Base-by-base conservation (phyloP, 2,797 vertebrate genomes). In the Furcifer pardalis region DNA sequence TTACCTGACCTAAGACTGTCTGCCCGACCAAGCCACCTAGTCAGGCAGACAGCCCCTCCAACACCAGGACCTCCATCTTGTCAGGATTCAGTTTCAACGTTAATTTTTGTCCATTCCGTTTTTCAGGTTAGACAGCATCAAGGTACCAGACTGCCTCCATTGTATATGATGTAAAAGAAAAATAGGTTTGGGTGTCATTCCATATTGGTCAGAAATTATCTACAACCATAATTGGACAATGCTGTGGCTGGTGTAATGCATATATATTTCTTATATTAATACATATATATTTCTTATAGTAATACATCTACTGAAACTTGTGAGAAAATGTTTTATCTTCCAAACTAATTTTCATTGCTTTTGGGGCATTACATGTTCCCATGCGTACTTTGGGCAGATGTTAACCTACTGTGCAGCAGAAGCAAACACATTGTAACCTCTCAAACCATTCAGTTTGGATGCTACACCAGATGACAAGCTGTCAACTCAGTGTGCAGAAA, bases 381-480 rank as follows among this genome's bases (percentile, higher is more conserved):
- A 84, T 46, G 35, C 83, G 86, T 52, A 85, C 4, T 30, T 76
- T 49, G 19, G 46, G 2, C 21, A 52, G 30, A 59, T 77, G 82
- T 79, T 32, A 42, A 15, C 80, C 30, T 1, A 62, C 80, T 74
- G 19, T 73, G 32, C 74, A 49, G 8, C 35, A 85, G 68, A 88
- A 86, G 72, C 1, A 73, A 91, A 86, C 66, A 81, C 60, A 52
- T 7, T 73, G 56, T 56, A 79, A 56, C 1, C 1, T 25, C 76
- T 44, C n/a, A 82, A 40, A 44, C 59, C 75, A 52, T 7, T 81
- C 49, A n/a, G 13, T 32, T 85, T 7, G 69, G 1, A 0, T 76
- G 35, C 37, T 65, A 17, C 13, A 44, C 25, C 60, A 83, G 62
- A n/a, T 44, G 81, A 87, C 84, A 82, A 71, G 35, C 79, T 90